These are phyloP conservation scores for Epirrhoe tristata DNA, from an alignment of 2,888 invertebrate genomes.

Conservation along the genomic window DNA sequence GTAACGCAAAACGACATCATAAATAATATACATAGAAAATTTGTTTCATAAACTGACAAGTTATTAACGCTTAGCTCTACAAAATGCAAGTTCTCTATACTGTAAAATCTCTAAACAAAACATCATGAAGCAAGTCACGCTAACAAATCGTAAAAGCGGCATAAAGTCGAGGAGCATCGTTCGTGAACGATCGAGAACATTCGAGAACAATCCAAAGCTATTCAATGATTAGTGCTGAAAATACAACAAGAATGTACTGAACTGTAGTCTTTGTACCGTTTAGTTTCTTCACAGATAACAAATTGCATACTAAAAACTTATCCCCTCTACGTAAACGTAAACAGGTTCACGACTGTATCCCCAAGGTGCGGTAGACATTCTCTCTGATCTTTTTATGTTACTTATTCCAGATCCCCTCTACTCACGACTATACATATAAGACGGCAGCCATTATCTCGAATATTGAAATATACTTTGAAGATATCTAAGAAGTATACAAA, in stretches of 20 bases:
- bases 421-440: too few relatives aligned
- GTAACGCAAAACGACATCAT: neutral
- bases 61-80: neutral
- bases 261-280: neutral
- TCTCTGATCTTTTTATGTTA: too few relatives aligned
- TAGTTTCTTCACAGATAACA: neutral
- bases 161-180: neutral
- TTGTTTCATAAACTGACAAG: neutral
- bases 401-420: too few relatives aligned
- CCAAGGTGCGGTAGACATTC: too few relatives aligned
- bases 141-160: neutral
- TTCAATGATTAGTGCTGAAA: neutral
- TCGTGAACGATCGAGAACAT: slow-evolving; percentile 1
- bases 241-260: too few relatives aligned
- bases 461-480: too few relatives aligned
- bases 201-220: slow-evolving; percentile 3
- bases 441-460: too few relatives aligned
- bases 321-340: too few relatives aligned
- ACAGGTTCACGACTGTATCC: too few relatives aligned
- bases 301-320: too few relatives aligned
- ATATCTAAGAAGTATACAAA: too few relatives aligned
- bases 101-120: neutral
- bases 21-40: neutral
- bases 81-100: neutral
- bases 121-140: neutral